phyloP scores from a whole-genome alignment of 1,140 invertebrate genomes.

The Leptonema lineaticorne region DNA sequence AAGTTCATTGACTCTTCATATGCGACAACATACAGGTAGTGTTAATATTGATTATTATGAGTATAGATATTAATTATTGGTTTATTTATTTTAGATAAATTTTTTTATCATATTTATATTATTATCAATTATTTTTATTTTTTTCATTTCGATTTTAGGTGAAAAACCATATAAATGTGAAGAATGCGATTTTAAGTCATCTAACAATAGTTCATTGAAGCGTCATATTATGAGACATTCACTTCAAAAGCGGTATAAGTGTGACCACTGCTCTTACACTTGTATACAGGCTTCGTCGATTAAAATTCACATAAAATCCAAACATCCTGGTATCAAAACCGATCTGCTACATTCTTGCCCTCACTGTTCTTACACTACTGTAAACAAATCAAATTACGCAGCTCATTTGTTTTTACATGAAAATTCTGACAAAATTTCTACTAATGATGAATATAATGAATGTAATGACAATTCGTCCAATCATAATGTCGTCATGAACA shows the following conservation, averaged over 20 bases:
- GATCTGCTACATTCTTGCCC: slow-evolving; percentile 55
- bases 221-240: slow-evolving; percentile 78
- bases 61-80: too few relatives aligned
- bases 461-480: not conserved
- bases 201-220: slow-evolving; percentile 80
- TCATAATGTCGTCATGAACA: not conserved
- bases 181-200: slow-evolving; percentile 71
- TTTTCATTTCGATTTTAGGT: slow-evolving; percentile 52
- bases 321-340: slow-evolving; percentile 57
- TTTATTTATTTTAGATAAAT: not conserved
- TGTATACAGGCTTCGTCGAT: slow-evolving; percentile 67
- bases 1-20: slow-evolving; percentile 68
- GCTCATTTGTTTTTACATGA: slow-evolving; percentile 50
- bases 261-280: slow-evolving; percentile 68
- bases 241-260: slow-evolving; percentile 70
- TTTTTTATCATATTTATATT: not conserved
- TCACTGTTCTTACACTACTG: slow-evolving; percentile 57
- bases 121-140: not conserved
- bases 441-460: not conserved
- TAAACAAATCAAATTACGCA: slow-evolving; percentile 58
- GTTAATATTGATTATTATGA: not conserved
- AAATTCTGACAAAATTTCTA: slow-evolving; percentile 38
- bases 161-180: slow-evolving; percentile 82
- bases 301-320: slow-evolving; percentile 61
- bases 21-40: slow-evolving; percentile 69